Evolutionary conservation across 2,888 invertebrate genomes (phyloP).

Genomic region (Pelosia muscerda): DNA sequence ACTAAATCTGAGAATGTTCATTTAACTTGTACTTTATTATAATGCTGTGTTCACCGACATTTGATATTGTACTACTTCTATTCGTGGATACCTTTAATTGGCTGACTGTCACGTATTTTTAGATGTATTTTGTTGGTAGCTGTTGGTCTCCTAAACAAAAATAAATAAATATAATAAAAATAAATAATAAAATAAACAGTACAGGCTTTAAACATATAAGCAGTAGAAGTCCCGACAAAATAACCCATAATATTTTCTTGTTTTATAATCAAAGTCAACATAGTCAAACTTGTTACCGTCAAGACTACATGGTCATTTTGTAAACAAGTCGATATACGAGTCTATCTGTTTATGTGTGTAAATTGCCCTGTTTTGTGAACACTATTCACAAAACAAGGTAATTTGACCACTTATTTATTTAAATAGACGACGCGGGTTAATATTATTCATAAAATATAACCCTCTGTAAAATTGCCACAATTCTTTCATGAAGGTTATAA

Average conservation of each 20-base stretch:
- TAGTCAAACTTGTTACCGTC: neutral
- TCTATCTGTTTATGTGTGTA: neutral
- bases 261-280: neutral
- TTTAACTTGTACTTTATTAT: too few species aligned
- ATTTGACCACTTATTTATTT: constrained; percentile 8
- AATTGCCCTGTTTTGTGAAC: neutral
- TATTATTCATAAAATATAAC: neutral
- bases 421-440: neutral
- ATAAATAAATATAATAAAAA: too few species aligned
- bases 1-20: neutral
- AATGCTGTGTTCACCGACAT: too few species aligned
- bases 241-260: neutral
- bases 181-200: too few species aligned
- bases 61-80: too few species aligned
- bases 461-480: neutral
- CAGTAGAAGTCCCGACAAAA: neutral
- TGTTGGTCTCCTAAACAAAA: too few species aligned
- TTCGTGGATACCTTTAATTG: too few species aligned
- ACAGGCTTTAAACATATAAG: neutral
- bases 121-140: too few species aligned
- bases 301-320: neutral
- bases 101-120: too few species aligned
- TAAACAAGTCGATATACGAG: neutral
- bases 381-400: neutral
- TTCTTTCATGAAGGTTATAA: neutral